Evolutionary conservation across 2,888 invertebrate genomes (phyloP).

Genomic region (Nomada fucata): DNA sequence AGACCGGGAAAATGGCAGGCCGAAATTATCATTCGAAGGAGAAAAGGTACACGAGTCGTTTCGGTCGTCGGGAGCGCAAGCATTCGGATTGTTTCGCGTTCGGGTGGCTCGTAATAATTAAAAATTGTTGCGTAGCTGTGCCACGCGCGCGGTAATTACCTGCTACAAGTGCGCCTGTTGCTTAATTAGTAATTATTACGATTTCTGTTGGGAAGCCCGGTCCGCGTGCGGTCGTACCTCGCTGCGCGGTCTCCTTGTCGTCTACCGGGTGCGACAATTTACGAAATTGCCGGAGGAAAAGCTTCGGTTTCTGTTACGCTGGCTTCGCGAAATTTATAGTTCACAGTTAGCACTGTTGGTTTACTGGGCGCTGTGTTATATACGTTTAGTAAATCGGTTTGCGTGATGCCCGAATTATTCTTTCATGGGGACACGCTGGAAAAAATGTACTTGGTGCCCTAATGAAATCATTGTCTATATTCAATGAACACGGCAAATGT

Average conservation of each 20-base stretch:
- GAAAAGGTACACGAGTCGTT: neutral
- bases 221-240: slow-evolving; percentile 10
- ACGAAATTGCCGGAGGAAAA: neutral
- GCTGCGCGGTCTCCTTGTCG: neutral
- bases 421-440: too few species aligned
- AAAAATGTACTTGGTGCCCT: too few species aligned
- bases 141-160: slow-evolving; percentile 45
- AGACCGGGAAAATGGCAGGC: too few species aligned
- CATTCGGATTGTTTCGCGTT: slow-evolving; percentile 24
- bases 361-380: too few species aligned
- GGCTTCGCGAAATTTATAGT: neutral
- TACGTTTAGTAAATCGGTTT: too few species aligned
- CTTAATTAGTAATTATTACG: slow-evolving; percentile 60
- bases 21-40: too few species aligned
- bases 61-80: slow-evolving; percentile 3
- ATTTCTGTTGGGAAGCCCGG: slow-evolving; percentile 36
- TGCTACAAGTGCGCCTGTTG: slow-evolving; percentile 52
- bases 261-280: slow-evolving; percentile 42
- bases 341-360: neutral
- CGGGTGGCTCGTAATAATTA: slow-evolving; percentile 49
- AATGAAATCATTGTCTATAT: too few species aligned
- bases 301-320: neutral
- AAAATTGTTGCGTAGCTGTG: slow-evolving; percentile 46
- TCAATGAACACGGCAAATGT: too few species aligned
- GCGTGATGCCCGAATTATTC: too few species aligned